Evolutionary conservation across 2,113 vertebrate species (phyloP), one percentile per base, ranked within the genome.

Genomic region (Xenopus borealis): DNA sequence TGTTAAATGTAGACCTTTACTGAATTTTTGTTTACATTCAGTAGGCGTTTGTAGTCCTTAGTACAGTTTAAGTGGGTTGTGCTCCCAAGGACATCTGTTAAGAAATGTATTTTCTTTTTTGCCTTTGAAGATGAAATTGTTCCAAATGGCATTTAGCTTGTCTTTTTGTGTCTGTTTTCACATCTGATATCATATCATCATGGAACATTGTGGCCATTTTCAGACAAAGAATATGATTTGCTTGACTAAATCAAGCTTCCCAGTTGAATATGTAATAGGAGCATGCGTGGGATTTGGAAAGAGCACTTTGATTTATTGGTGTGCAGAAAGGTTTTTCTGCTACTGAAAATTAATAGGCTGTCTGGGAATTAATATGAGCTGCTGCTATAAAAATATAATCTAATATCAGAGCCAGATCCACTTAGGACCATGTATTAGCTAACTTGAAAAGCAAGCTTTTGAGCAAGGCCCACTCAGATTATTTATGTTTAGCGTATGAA

Each of bases 211-310:
- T 69, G 3, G 62, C 57, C 64, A 59, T 66, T 83, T 62, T 4
- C 66, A 72, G 55, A 69, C 57, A 66, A 72, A 70, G 20, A 45
- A 57, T 79, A 40, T 73, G 63, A 76, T 23, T 62, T n/a, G n/a
- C n/a, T n/a, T n/a, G n/a, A n/a, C n/a, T 72, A n/a, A 53, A 73
- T n/a, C 58, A 9, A 66, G 47, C 62, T 62, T 57, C n/a, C 62
- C 64, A 14, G 14, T 6, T 58, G 16, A 58, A 58, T 17, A 58
- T 58, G 17, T 58, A 58, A 58, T 58, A 18, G 55, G 17, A 72
- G 10, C 6, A 19, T 45, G 16, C n/a, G n/a, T 2, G n/a, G 14
- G 61, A 44, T 73, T 69, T 40, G 45, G 64, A 73, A 9, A 79
- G 73, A 65, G 58, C 30, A 27, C 19, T 18, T 17, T 79, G 61